Evolutionary conservation across 2,888 invertebrate genomes (phyloP).

Genomic region (Acleris sparsana): DNA sequence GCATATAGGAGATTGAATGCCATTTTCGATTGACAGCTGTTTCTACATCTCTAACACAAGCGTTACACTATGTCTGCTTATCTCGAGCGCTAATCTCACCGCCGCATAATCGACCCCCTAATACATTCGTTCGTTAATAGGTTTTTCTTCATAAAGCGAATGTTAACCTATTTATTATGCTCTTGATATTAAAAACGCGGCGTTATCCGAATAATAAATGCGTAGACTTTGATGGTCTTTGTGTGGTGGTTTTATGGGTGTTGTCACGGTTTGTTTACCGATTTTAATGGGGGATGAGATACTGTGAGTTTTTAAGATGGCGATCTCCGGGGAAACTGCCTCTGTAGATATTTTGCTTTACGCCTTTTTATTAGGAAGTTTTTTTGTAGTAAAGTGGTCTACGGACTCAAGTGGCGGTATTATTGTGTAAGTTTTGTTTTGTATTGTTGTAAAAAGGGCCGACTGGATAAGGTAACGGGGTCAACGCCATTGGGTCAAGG

Average conservation of each 20-base stretch:
- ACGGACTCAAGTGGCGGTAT: too few relatives aligned
- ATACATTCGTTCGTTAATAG: conserved; percentile 82
- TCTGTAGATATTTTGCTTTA: not conserved
- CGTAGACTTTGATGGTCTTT: conserved; percentile 65
- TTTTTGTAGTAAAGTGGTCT: too few relatives aligned
- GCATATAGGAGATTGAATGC: too few relatives aligned
- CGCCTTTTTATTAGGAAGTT: not conserved
- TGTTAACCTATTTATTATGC: conserved; percentile 82
- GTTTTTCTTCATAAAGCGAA: conserved; percentile 82
- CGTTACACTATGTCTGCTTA: not conserved
- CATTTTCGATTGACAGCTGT: too few relatives aligned
- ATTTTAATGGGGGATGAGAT: conserved; percentile 57
- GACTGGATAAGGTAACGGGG: too few relatives aligned
- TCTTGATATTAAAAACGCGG: conserved; percentile 78
- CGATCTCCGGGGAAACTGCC: conserved; percentile 14
- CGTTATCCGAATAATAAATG: conserved; percentile 65
- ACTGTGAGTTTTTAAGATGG: conserved; percentile 23
- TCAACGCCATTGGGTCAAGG: too few relatives aligned
- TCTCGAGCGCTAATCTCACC: conserved; percentile 31
- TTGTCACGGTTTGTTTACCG: conserved; percentile 74
- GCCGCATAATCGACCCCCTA: conserved; percentile 55
- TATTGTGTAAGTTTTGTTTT: too few relatives aligned
- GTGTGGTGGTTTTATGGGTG: conserved; percentile 51
- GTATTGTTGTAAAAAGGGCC: too few relatives aligned
- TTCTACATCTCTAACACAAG: too few relatives aligned